Percentiles rank a stretch among this genome's conserved stretches.
Evolutionary conservation across 2,113 vertebrate species (phyloP).

Genomic region (Bagarius yarrelli): DNA sequence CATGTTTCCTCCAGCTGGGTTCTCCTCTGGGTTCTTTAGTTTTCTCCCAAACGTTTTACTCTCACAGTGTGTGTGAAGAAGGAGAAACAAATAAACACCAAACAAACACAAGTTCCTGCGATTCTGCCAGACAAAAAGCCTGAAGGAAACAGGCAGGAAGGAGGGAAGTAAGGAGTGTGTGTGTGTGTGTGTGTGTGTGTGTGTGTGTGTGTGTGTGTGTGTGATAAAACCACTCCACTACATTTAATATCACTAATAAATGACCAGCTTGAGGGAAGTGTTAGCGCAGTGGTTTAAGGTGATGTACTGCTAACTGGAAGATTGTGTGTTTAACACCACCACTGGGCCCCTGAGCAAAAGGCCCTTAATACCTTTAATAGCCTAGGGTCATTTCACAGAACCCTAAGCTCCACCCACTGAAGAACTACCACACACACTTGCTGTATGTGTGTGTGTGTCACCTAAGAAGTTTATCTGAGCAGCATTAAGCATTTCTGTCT

Average conservation of each 20-base stretch:
- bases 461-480: conserved; percentile 19
- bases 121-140: conserved; percentile 32
- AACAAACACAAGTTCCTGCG: conserved; percentile 37
- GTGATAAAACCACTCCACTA: background rate
- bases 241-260: too few species aligned
- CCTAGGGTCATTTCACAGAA: too few species aligned
- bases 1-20: background rate
- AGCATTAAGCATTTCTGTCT: conserved; percentile 25
- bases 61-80: background rate
- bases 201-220: conserved; percentile 14
- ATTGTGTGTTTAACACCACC: too few species aligned
- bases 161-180: conserved; percentile 16
- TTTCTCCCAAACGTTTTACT: background rate
- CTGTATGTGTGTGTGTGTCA: conserved; percentile 24
- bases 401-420: background rate
- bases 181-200: conserved; percentile 18
- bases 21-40: background rate
- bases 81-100: conserved; percentile 36
- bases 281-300: too few species aligned
- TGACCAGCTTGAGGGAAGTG: too few species aligned
- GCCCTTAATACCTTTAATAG: too few species aligned
- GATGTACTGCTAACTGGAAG: too few species aligned
- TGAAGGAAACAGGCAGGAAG: conserved; percentile 50
- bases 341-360: too few species aligned
- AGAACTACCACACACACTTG: conserved; percentile 4